phyloP scores from a whole-genome alignment of 2,797 vertebrate genomes.

The Anguilla marmorata region DNA sequence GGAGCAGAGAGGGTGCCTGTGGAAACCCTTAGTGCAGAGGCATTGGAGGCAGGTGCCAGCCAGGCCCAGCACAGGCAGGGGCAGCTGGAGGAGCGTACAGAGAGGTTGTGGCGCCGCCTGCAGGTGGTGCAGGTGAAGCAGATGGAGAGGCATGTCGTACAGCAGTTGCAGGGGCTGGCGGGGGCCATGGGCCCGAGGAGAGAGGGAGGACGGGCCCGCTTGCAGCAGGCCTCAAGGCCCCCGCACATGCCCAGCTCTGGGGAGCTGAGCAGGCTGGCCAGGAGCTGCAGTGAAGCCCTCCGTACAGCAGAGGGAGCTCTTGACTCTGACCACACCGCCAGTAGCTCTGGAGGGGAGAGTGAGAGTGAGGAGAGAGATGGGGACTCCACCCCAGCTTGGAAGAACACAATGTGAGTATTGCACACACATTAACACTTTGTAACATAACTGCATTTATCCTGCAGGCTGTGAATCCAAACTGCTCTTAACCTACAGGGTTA shows the following conservation, averaged over 20 bases:
- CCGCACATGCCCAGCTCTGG: constrained; percentile 27
- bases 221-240: constrained; percentile 21
- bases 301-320: constrained; percentile 56
- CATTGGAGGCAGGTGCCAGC: constrained; percentile 36
- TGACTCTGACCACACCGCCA: constrained; percentile 66
- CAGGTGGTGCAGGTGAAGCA: constrained; percentile 63
- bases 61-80: constrained; percentile 51
- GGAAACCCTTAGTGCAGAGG: constrained; percentile 2
- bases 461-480: background rate
- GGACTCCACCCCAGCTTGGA: constrained; percentile 8
- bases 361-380: constrained; percentile 42
- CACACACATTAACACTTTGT: background rate
- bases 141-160: constrained; percentile 62
- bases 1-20: background rate
- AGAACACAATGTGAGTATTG: constrained; percentile 43
- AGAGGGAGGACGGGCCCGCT: constrained; percentile 5
- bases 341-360: constrained; percentile 55
- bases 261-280: constrained; percentile 56
- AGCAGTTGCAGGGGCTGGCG: constrained; percentile 58
- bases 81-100: constrained; percentile 54
- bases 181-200: constrained; percentile 34
- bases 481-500: background rate
- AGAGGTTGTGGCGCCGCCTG: constrained; percentile 58
- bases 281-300: constrained; percentile 58
- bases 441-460: background rate